These are phyloP conservation scores for Numenius phaeopus DNA, from an alignment of 2,797 vertebrate genomes.

Conservation along the genomic window DNA sequence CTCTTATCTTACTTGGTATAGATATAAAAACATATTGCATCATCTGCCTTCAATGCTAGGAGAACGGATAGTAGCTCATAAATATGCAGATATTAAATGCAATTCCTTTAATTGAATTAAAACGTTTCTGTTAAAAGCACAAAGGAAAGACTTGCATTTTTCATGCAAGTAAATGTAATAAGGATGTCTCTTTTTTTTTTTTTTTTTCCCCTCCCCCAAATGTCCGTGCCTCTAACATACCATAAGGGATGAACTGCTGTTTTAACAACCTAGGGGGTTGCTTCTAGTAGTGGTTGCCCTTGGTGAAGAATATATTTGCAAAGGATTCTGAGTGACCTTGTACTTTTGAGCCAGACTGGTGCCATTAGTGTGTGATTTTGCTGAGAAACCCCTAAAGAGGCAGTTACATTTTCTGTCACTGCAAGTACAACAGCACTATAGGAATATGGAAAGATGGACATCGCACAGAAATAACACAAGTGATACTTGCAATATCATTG, in stretches of 20 bases:
- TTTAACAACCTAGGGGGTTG: background rate
- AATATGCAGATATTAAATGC: background rate
- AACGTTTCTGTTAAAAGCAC: background rate
- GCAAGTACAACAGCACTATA: background rate
- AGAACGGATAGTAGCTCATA: background rate
- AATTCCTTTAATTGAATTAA: background rate
- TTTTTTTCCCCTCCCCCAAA: background rate
- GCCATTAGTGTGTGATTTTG: background rate
- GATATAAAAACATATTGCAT: background rate
- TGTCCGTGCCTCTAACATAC: background rate
- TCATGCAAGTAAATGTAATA: background rate
- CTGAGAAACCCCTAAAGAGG: constrained; percentile 4
- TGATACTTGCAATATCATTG: background rate
- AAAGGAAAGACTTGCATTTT: background rate
- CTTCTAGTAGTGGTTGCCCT: background rate
- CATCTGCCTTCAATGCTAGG: background rate
- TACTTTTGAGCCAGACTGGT: background rate
- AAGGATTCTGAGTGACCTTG: constrained; percentile 32
- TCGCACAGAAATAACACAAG: background rate
- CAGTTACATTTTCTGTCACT: background rate
- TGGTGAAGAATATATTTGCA: constrained; percentile 20
- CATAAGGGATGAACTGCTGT: background rate
- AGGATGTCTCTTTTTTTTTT: background rate
- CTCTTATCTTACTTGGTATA: background rate
- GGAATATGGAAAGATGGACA: background rate